These are phyloP conservation scores for Myotis daubentonii DNA, from an alignment of 2,797 vertebrate genomes.

Conservation along the genomic window DNA sequence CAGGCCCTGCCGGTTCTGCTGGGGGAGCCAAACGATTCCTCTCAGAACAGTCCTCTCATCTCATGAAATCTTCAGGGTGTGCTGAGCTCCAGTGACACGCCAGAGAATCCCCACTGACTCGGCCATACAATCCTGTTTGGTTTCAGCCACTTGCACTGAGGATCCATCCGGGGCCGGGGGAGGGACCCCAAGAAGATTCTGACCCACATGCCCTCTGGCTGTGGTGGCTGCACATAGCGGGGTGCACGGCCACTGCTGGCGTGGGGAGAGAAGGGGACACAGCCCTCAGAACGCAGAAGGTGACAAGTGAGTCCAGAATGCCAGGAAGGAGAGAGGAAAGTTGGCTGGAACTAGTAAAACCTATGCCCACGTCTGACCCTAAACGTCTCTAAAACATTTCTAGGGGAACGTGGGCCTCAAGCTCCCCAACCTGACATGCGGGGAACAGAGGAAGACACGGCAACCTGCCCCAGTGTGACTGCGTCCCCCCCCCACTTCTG, in stretches of 20 bases:
- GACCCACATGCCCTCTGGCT: background rate
- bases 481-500: background rate
- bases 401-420: background rate
- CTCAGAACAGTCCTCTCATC: background rate
- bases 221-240: no score
- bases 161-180: background rate
- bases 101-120: background rate
- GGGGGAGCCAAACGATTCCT: background rate
- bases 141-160: background rate
- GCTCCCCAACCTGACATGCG: background rate
- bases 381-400: background rate
- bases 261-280: rapidly evolving
- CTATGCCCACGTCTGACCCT: background rate
- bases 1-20: background rate
- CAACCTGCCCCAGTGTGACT: background rate
- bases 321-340: background rate
- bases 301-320: background rate
- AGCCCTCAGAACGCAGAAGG: rapidly evolving
- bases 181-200: background rate
- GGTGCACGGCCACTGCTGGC: rapidly evolving
- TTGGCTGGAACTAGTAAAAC: background rate
- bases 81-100: background rate
- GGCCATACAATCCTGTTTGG: background rate
- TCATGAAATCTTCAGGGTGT: background rate
- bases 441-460: background rate